Percentiles rank a stretch among this genome's conserved stretches.
phyloP scores from a whole-genome alignment of 2,888 invertebrate genomes.

The Aphodius granarius region DNA sequence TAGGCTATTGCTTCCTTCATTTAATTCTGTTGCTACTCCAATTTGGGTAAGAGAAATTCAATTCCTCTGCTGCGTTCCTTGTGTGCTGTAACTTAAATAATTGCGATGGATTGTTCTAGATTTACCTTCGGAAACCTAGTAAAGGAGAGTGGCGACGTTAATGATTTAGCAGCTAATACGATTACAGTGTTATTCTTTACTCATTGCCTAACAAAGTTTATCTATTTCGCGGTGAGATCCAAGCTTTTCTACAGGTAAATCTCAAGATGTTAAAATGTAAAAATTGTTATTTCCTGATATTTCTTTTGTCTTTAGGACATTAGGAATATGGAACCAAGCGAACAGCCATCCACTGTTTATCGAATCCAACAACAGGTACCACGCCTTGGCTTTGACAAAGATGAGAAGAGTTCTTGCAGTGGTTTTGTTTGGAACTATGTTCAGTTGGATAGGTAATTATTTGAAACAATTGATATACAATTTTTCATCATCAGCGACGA shows the following conservation, averaged over 20 bases:
- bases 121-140: slow-evolving; percentile 70
- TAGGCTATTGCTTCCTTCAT: slow-evolving; percentile 63
- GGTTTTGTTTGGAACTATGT: slow-evolving; percentile 63
- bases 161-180: slow-evolving; percentile 72
- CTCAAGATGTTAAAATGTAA: neutral
- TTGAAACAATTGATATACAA: no score
- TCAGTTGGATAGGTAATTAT: slow-evolving; percentile 54
- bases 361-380: slow-evolving; percentile 74
- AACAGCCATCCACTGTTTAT: slow-evolving; percentile 83
- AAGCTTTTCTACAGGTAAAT: slow-evolving; percentile 73
- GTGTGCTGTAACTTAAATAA: neutral
- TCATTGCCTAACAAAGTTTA: slow-evolving; percentile 73
- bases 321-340: slow-evolving; percentile 82
- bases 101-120: slow-evolving; percentile 34
- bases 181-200: slow-evolving; percentile 81
- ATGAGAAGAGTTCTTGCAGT: slow-evolving; percentile 73
- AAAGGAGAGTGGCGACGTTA: slow-evolving; percentile 73
- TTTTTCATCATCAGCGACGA: no score
- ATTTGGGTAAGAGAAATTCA: slow-evolving; percentile 52
- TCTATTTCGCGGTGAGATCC: slow-evolving; percentile 72
- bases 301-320: slow-evolving; percentile 57
- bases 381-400: slow-evolving; percentile 72
- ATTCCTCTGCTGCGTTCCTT: neutral
- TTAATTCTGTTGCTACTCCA: slow-evolving; percentile 65
- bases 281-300: slow-evolving; percentile 1